Conservation (phyloP, 2,113 vertebrate species). For the Nettapus auritus region DNA sequence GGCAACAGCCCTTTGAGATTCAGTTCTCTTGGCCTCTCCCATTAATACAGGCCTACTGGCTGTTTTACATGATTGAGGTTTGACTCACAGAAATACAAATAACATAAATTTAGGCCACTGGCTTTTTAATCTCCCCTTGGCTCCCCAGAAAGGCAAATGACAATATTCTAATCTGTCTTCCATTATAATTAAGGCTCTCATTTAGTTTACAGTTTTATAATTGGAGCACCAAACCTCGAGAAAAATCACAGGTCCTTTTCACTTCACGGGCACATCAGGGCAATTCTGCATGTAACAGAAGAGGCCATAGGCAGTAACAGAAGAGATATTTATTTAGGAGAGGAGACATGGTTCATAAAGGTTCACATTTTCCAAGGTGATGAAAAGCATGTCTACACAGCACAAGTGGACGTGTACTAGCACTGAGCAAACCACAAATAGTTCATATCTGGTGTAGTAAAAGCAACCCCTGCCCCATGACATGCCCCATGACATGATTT, state of each 20-base stretch:
- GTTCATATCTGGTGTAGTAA: not conserved
- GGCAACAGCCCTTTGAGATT: slow-evolving; percentile 64
- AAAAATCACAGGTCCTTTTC: slow-evolving; percentile 45
- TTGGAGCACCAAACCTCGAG: slow-evolving; percentile 38
- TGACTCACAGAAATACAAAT: slow-evolving; percentile 69
- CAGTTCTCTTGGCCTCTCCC: slow-evolving; percentile 58
- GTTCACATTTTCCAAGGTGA: slow-evolving; percentile 2
- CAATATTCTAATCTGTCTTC: slow-evolving; percentile 65
- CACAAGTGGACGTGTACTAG: not conserved
- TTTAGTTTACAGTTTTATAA: slow-evolving; percentile 64
- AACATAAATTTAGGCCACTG: slow-evolving; percentile 64
- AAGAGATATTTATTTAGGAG: not conserved
- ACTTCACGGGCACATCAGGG: not conserved
- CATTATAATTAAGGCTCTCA: slow-evolving; percentile 63
- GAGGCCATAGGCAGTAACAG: not conserved
- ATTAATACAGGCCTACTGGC: slow-evolving; percentile 67
- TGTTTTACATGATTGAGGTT: slow-evolving; percentile 65
- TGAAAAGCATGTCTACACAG: not conserved
- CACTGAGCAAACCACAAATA: not conserved
- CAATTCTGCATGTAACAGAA: not conserved
- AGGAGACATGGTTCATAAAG: not conserved
- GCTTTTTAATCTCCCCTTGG: slow-evolving; percentile 62
- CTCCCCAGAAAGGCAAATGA: slow-evolving; percentile 52
- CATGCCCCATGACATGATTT: not conserved
- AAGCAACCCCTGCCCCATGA: not conserved